phyloP scores from a whole-genome alignment of 2,888 invertebrate species.

The Hipparchia sbordonii region DNA sequence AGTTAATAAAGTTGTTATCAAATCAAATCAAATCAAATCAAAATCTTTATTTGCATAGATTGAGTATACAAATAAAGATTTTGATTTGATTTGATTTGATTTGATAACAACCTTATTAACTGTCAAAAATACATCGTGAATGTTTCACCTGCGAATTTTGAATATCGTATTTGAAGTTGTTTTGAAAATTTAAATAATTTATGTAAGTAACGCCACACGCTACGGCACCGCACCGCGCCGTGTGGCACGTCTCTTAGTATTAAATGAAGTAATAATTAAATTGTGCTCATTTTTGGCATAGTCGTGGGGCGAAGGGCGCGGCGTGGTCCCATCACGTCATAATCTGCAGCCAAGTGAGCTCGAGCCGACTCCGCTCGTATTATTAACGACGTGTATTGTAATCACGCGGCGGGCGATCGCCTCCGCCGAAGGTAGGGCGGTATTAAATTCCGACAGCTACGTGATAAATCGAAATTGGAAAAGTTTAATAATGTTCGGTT shows the following conservation, averaged over 20 bases:
- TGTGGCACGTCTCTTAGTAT: neutral
- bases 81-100: too few relatives aligned
- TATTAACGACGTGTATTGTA: slow-evolving; percentile 83
- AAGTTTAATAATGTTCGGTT: slow-evolving; percentile 84
- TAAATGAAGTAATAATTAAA: slow-evolving; percentile 32
- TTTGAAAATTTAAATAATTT: too few relatives aligned
- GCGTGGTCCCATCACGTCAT: slow-evolving; percentile 42
- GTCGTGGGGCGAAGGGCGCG: slow-evolving; percentile 20
- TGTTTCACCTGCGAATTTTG: too few relatives aligned
- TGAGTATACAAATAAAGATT: too few relatives aligned
- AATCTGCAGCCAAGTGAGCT: slow-evolving; percentile 57
- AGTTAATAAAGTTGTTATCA: too few relatives aligned
- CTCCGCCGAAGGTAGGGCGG: slow-evolving; percentile 83
- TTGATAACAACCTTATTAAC: too few relatives aligned
- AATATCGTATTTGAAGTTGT: too few relatives aligned
- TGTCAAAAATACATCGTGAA: too few relatives aligned
- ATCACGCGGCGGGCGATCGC: slow-evolving; percentile 83
- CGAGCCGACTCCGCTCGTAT: slow-evolving; percentile 67
- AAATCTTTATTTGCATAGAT: too few relatives aligned
- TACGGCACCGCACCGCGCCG: too few relatives aligned
- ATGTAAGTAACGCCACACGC: too few relatives aligned
- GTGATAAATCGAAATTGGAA: slow-evolving; percentile 84
- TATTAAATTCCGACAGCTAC: slow-evolving; percentile 84
- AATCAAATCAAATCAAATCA: too few relatives aligned
- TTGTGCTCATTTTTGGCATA: slow-evolving; percentile 29